Percentiles rank a stretch among this genome's conserved stretches.
These are phyloP conservation scores for Melitaea cinxia DNA, from an alignment of 1,140 invertebrate species.

Conservation along the genomic window DNA sequence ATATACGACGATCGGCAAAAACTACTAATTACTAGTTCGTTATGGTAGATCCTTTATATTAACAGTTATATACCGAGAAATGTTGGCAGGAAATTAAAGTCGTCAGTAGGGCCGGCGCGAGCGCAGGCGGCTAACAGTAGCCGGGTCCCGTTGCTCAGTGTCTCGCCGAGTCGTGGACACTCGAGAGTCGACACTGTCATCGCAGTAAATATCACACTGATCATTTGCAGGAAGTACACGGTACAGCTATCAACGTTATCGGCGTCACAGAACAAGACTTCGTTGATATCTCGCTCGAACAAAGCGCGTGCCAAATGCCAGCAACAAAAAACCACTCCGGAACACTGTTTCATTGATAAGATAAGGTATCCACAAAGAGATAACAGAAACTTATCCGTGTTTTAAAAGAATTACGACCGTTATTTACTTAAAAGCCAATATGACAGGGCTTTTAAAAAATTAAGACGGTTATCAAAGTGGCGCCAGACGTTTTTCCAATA, in stretches of 20 bases:
- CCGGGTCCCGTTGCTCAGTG: constrained; percentile 44
- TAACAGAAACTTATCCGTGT: constrained; percentile 49
- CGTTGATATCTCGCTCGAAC: constrained; percentile 38
- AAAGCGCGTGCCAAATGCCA: constrained; percentile 57
- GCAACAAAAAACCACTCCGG: constrained; percentile 50
- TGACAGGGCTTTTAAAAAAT: constrained; percentile 53
- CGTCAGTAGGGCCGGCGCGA: constrained; percentile 41
- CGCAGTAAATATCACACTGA: constrained; percentile 32
- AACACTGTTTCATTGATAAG: constrained; percentile 59
- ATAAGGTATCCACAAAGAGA: constrained; percentile 54
- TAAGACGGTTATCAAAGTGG: constrained; percentile 52
- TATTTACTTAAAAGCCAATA: constrained; percentile 62
- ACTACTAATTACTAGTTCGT: constrained; percentile 31
- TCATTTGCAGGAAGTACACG: constrained; percentile 41
- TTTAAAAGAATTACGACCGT: constrained; percentile 54
- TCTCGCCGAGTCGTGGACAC: constrained; percentile 17
- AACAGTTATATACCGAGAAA: constrained; percentile 53
- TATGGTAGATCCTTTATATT: constrained; percentile 32
- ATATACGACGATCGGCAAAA: constrained; percentile 14
- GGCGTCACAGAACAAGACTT: constrained; percentile 36
- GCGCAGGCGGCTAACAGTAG: constrained; percentile 45
- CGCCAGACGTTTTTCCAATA: constrained; percentile 61
- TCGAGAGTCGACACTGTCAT: constrained; percentile 42
- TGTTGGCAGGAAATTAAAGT: constrained; percentile 63
- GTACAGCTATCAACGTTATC: constrained; percentile 38